Conservation (phyloP, 2,888 invertebrate genomes). For the Germaria angustata region DNA sequence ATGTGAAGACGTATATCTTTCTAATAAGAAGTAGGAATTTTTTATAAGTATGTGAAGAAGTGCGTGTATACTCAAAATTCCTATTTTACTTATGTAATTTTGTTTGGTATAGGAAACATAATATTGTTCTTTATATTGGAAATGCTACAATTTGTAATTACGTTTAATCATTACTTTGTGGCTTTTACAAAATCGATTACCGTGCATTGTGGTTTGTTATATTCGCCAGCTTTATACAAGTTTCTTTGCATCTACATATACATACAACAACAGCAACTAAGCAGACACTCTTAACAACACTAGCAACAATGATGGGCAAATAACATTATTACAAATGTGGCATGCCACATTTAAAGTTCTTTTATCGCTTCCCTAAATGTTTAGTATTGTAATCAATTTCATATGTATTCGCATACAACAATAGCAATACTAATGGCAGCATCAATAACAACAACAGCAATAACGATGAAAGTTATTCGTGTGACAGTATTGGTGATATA, state of each 20-base stretch:
- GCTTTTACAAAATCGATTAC: slow-evolving; percentile 57
- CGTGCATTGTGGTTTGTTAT: slow-evolving; percentile 53
- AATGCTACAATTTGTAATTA: slow-evolving; percentile 45
- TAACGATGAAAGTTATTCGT: slow-evolving; percentile 36
- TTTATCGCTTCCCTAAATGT: slow-evolving; percentile 61
- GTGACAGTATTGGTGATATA: slow-evolving; percentile 29
- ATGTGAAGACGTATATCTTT: too few species aligned
- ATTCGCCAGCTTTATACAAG: slow-evolving; percentile 42
- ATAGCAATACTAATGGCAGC: neutral
- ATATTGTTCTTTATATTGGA: slow-evolving; percentile 43
- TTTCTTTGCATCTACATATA: neutral
- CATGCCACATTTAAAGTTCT: slow-evolving; percentile 59
- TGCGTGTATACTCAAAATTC: neutral
- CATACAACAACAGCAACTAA: slow-evolving; percentile 11
- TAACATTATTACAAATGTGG: slow-evolving; percentile 32
- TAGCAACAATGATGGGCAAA: slow-evolving; percentile 11
- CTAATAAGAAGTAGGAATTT: too few species aligned
- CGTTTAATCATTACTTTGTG: slow-evolving; percentile 59
- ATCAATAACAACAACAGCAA: slow-evolving; percentile 11
- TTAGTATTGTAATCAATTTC: slow-evolving; percentile 64
- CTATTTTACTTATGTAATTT: too few species aligned
- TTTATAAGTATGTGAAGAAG: too few species aligned
- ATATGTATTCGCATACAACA: slow-evolving; percentile 17
- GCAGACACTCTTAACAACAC: neutral
- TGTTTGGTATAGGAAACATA: too few species aligned